These are phyloP conservation scores for Drosophila bipectinata DNA, from an alignment of 1,140 invertebrate genomes.

Conservation along the genomic window DNA sequence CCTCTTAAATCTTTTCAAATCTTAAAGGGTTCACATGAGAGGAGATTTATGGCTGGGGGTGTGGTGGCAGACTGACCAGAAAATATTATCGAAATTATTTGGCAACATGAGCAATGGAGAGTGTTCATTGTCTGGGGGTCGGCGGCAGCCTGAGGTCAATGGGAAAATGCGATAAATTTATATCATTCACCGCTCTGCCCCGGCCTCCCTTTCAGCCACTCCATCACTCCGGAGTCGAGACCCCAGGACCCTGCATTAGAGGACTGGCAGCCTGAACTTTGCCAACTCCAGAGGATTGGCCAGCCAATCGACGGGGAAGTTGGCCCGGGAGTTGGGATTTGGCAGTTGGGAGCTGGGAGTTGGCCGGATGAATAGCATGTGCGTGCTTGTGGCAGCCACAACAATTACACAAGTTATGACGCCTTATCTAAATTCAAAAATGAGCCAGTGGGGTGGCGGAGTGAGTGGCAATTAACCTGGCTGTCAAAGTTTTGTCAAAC, in stretches of 20 bases:
- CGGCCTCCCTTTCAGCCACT: background rate
- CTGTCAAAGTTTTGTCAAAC: conserved; percentile 55
- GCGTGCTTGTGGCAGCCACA: conserved; percentile 48
- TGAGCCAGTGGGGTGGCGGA: conserved; percentile 1
- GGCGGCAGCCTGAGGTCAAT: conserved; percentile 39
- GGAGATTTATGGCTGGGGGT: conserved; percentile 28
- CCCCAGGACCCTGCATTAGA: conserved; percentile 37
- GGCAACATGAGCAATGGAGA: conserved; percentile 47
- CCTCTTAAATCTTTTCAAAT: background rate
- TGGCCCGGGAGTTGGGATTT: background rate
- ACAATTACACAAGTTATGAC: conserved; percentile 69
- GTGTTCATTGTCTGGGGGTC: conserved; percentile 45
- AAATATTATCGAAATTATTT: conserved; percentile 63
- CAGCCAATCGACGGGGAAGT: conserved; percentile 12
- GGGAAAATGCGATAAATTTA: conserved; percentile 60
- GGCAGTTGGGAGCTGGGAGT: background rate
- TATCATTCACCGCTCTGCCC: conserved; percentile 24
- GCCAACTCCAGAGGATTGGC: conserved; percentile 18
- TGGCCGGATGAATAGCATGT: conserved; percentile 19
- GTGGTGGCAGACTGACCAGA: conserved; percentile 28
- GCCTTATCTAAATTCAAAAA: conserved; percentile 67
- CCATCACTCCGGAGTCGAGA: conserved; percentile 12
- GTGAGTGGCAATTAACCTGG: conserved; percentile 55
- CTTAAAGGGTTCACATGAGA: conserved; percentile 25
- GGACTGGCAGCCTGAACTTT: conserved; percentile 28